Evolutionary conservation across 2,797 vertebrate species (phyloP), one percentile per base, ranked within the genome.

Genomic region (Chiroxiphia lanceolata): DNA sequence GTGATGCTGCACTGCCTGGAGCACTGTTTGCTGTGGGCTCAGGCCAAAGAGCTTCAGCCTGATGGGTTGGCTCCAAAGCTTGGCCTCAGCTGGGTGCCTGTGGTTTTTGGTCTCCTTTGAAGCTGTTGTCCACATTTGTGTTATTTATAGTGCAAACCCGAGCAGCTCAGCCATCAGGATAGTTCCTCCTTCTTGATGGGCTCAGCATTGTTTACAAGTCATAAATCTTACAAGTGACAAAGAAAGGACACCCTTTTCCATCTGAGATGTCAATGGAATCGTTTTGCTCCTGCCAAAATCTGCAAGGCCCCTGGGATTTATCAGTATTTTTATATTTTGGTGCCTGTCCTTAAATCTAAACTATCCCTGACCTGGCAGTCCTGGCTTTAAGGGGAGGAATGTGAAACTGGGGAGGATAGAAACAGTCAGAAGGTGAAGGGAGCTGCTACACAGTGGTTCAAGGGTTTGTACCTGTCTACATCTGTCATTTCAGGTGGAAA

Each of bases 101-200:
- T 88, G 89, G 77, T 44, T 93, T 93, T 54, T 78, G 40, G 83
- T 70, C 74, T 64, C 80, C 89, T 56, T 83, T 83, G 69, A 63
- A 91, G 83, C 83, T 79, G 70, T 44, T 51, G 67, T 78, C 83
- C 77, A 63, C 90, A 76, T 63, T 34, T 4, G 23, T 38, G 79
- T 75, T 95, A 94, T 95, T 97, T 94, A 93, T 94, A 91, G 80
- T 14, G 44, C 56, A 61, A 80, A 70, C 51, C 79, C 5, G 2
- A 89, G 59, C 80, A 76, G 88, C n/a, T 65, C 80, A 38, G 54
- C 86, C 83, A 90, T 71, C 60, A 40, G 67, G 63, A 74, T 26
- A 50, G 72, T 82, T 94, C 57, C 92, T 87, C 84, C 78, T 77
- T 75, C 87, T 88, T 70, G 77, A 89, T 47, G 88, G 83, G 16